phyloP scores from a whole-genome alignment of 2,113 vertebrate genomes.

The Atherinomorus stipes region DNA sequence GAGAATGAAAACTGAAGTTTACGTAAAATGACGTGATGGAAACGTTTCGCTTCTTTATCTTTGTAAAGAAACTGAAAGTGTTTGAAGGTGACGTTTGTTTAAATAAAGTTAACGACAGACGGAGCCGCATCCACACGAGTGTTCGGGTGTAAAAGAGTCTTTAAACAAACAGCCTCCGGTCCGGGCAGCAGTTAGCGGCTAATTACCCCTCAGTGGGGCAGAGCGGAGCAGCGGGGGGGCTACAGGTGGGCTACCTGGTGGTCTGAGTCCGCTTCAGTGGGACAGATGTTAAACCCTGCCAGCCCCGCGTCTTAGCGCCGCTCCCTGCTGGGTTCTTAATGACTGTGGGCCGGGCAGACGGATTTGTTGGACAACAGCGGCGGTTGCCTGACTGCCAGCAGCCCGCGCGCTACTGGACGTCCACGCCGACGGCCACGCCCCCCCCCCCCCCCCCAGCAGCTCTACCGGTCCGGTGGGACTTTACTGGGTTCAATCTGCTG shows the following conservation, averaged over 20 bases:
- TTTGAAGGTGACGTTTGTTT: too few species aligned
- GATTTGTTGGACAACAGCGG: constrained; percentile 71
- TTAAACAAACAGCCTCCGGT: constrained; percentile 15
- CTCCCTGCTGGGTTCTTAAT: constrained; percentile 69
- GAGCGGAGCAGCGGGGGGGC: not conserved
- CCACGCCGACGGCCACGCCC: constrained; percentile 2
- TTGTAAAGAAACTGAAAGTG: too few species aligned
- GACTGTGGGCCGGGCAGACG: constrained; percentile 49
- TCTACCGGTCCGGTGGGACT: constrained; percentile 6
- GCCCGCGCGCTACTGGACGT: constrained; percentile 35
- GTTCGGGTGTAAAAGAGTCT: too few species aligned
- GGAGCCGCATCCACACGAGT: too few species aligned
- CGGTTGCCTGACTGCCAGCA: constrained; percentile 45
- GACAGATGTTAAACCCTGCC: constrained; percentile 54
- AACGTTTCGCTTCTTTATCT: too few species aligned
- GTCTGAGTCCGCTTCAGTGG: constrained; percentile 41
- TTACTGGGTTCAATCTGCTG: not conserved
- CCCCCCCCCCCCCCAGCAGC: not conserved
- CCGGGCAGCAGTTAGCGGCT: constrained; percentile 23
- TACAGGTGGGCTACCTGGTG: constrained; percentile 68
- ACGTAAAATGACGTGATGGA: too few species aligned
- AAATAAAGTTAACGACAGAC: too few species aligned
- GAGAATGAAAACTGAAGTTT: too few species aligned
- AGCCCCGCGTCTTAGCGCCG: not conserved
- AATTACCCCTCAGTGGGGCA: constrained; percentile 30